Conservation (phyloP, 2,888 invertebrate genomes). For the Mesochorus sp. region DNA sequence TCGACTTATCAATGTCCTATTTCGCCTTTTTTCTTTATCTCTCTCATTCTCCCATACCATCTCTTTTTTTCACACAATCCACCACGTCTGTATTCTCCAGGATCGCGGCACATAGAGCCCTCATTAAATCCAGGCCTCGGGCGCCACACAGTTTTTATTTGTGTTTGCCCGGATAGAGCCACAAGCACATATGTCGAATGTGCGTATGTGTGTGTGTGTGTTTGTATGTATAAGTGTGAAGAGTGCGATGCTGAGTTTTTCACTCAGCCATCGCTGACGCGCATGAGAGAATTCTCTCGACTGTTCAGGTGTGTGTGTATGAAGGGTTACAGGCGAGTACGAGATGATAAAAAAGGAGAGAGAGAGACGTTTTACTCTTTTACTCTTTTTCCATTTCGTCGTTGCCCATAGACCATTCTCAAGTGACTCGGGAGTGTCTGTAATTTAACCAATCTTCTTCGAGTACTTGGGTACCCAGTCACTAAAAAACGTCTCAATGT, state of each 20-base stretch:
- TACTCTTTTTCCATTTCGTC: not conserved
- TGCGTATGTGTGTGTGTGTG: no score
- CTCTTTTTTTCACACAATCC: not conserved
- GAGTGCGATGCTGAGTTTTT: conserved; percentile 8
- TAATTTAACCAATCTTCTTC: conserved; percentile 41
- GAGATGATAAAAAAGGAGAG: not conserved
- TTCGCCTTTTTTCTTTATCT: not conserved
- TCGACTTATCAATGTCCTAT: conserved; percentile 29
- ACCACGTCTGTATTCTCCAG: conserved; percentile 24
- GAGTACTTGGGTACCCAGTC: not conserved
- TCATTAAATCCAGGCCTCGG: conserved; percentile 70
- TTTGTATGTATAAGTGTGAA: not conserved
- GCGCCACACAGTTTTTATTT: conserved; percentile 67
- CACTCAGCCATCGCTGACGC: not conserved
- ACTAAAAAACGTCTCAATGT: not conserved
- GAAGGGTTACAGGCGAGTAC: conserved; percentile 20
- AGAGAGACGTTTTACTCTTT: not conserved
- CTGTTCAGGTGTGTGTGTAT: conserved; percentile 20
- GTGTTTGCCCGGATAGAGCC: conserved; percentile 52
- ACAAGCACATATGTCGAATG: conserved; percentile 1
- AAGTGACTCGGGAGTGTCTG: conserved; percentile 39
- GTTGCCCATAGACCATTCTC: conserved; percentile 21
- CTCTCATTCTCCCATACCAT: conserved; percentile 32
- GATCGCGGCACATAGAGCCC: conserved; percentile 53
- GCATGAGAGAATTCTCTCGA: conserved; percentile 13